A percentile compares a stretch with the other conserved stretches of the same genome.
Conservation (phyloP, 2,113 vertebrate species). For the Bubo bubo region DNA sequence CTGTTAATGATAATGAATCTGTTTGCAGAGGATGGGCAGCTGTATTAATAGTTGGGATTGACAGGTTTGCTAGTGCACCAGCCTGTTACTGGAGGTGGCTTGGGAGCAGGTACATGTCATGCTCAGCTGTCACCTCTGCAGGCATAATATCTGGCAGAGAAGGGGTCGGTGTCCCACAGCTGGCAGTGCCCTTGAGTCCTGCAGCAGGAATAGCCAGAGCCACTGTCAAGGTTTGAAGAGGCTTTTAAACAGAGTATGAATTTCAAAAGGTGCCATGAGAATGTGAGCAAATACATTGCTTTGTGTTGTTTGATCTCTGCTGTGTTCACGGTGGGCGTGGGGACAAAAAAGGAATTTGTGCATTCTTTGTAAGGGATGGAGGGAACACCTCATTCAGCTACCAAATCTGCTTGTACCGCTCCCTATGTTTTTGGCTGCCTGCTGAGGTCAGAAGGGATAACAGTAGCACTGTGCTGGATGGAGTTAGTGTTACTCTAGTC, state of each 20-base stretch:
- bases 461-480: neutral
- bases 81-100: neutral
- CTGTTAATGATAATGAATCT: neutral
- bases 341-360: neutral
- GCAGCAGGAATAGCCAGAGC: neutral
- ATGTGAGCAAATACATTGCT: neutral
- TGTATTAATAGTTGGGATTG: neutral
- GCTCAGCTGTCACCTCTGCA: neutral
- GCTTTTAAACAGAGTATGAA: neutral
- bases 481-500: neutral
- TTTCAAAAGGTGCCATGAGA: neutral
- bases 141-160: neutral
- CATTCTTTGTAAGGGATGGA: conserved; percentile 28
- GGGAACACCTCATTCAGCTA: neutral
- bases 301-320: neutral
- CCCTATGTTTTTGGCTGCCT: conserved; percentile 49
- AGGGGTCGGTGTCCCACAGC: neutral
- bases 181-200: neutral
- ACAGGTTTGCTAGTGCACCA: neutral
- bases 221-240: neutral
- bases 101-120: neutral
- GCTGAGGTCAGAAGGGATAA: conserved; percentile 21
- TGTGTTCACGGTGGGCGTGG: neutral
- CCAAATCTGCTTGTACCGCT: neutral
- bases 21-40: neutral